phyloP scores from a whole-genome alignment of 1,140 invertebrate genomes.

The Nasonia vitripennis region DNA sequence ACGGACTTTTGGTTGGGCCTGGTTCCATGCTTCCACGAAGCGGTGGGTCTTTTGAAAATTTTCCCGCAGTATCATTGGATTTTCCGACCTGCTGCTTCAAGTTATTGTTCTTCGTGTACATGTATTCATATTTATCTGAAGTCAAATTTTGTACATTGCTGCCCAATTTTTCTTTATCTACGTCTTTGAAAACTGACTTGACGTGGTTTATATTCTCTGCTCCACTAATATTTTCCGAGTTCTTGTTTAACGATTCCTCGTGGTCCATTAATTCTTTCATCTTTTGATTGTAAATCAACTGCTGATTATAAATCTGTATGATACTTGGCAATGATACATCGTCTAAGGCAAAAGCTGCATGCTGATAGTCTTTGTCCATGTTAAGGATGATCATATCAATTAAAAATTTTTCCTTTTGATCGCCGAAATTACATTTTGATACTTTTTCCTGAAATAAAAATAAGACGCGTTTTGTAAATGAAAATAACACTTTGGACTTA shows the following conservation, averaged over 20 bases:
- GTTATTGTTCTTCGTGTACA: no score
- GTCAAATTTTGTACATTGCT: no score
- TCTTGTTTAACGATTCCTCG: no score
- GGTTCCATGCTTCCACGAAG: background rate
- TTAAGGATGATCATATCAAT: constrained; percentile 39
- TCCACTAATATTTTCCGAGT: no score
- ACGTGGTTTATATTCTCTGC: no score
- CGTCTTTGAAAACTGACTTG: no score
- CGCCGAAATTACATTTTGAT: constrained; percentile 26
- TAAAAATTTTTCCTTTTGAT: constrained; percentile 22
- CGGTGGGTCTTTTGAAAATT: background rate
- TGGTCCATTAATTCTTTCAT: constrained; percentile 38
- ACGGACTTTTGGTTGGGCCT: background rate
- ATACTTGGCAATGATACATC: background rate
- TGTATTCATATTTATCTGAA: no score
- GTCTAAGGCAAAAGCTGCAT: constrained; percentile 33
- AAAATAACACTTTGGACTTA: background rate
- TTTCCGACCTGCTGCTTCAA: background rate
- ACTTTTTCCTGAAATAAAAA: constrained; percentile 5
- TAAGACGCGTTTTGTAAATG: background rate
- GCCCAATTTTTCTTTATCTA: no score
- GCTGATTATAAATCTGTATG: constrained; percentile 36
- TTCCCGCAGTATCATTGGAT: background rate
- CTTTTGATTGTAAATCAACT: constrained; percentile 48
- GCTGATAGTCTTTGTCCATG: constrained; percentile 34